A percentile compares a stretch with the other conserved stretches of the same genome.
Conservation (phyloP, 2,113 vertebrate genomes). For the Neodontobutis hainanensis region DNA sequence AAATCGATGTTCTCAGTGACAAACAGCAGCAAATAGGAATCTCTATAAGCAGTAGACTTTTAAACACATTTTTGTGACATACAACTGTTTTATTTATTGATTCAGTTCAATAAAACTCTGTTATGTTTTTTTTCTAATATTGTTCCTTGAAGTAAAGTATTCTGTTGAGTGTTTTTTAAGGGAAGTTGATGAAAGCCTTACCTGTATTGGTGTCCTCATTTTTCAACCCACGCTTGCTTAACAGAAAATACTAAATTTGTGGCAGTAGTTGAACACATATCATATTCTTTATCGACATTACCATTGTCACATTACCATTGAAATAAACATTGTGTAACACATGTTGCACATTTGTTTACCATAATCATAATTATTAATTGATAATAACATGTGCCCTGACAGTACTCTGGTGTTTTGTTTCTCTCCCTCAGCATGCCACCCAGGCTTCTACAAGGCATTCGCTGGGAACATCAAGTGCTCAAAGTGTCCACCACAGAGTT, state of each 20-base stretch:
- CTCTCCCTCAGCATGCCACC: constrained; percentile 84
- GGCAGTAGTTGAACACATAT: too few relatives aligned
- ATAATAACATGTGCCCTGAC: neutral
- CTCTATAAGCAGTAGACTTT: constrained; percentile 37
- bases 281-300: too few relatives aligned
- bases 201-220: too few relatives aligned
- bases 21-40: constrained; percentile 50
- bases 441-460: constrained; percentile 95
- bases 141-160: neutral
- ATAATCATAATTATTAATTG: too few relatives aligned
- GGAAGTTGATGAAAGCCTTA: too few relatives aligned
- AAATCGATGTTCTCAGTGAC: constrained; percentile 68
- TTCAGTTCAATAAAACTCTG: constrained; percentile 9
- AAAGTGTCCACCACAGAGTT: constrained; percentile 93
- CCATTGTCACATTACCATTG: too few relatives aligned
- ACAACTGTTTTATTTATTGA: constrained; percentile 22
- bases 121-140: neutral
- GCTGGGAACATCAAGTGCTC: constrained; percentile 93
- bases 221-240: too few relatives aligned
- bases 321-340: too few relatives aligned
- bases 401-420: constrained; percentile 1
- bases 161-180: neutral
- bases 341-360: too few relatives aligned
- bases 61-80: constrained; percentile 21
- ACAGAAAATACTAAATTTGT: too few relatives aligned